phyloP scores from a whole-genome alignment of 2,797 vertebrate species.

The Rhyacichthys aspro region DNA sequence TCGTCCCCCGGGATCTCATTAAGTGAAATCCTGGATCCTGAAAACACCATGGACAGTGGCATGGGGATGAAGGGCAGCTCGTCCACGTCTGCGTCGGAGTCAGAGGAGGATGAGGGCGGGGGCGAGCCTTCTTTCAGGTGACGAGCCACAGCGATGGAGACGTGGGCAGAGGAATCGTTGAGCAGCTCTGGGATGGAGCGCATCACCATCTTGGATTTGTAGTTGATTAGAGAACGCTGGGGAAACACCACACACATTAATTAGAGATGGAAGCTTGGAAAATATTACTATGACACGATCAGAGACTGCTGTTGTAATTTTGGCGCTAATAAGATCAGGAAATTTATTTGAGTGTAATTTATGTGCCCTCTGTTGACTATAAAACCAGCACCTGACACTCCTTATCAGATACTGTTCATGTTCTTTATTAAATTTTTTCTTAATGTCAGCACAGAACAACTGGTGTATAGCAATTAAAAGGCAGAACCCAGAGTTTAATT shows the following conservation, averaged over 20 bases:
- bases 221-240: conserved; percentile 93
- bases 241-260: no score
- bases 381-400: no score
- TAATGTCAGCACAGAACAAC: no score
- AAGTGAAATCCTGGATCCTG: conserved; percentile 90
- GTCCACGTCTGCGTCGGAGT: conserved; percentile 93
- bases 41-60: conserved; percentile 91
- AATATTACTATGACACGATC: no score
- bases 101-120: conserved; percentile 90
- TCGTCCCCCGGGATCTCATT: conserved; percentile 92
- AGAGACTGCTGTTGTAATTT: no score
- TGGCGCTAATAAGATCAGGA: no score
- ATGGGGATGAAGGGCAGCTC: conserved; percentile 94
- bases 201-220: conserved; percentile 96
- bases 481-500: not conserved
- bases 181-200: conserved; percentile 92
- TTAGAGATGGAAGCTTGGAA: no score
- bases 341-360: no score
- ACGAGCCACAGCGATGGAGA: conserved; percentile 89
- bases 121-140: conserved; percentile 87
- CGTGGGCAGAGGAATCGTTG: conserved; percentile 86
- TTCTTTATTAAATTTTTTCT: no score
- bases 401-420: no score
- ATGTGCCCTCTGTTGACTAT: no score
- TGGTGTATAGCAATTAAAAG: no score